Base-by-base conservation (phyloP, 2,797 vertebrate genomes). In the Clarias laeviceps region DNA sequence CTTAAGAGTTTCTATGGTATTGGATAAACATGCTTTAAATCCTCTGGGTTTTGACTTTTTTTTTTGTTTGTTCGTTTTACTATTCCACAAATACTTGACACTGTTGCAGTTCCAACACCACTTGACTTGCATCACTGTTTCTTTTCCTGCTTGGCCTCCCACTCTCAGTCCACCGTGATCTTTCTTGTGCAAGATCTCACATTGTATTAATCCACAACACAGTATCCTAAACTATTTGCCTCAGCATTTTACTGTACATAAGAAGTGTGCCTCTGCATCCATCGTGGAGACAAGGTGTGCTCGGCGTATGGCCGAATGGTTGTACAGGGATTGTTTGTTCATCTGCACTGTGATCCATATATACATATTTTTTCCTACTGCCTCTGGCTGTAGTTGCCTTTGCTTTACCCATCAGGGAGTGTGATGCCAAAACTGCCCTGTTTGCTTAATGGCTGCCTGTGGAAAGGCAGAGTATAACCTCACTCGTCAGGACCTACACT, bases 321-420 rank as follows among this genome's bases (percentile, higher is more conserved):
- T 88, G 77, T 70, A 50, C 80, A 68, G 85, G 69, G 54, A 86
- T 1, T 85, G 80, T 92, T 76, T 59, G 64, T 94, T 56, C 86
- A 73, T 89, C 97, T 96, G 97, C 97, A 98, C 97, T 99, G 98
- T 98, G 96, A 98, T 97, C 97, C 97, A 97, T 97, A 50, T 50
- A 12, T 50, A 50, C 94, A 89, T 76, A 15, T 37, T 57, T 40
- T 70, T 50, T 50, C 50, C 0, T 50, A 50, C 45, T 50, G 40
- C 57, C n/a, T 65, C 65, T 77, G 65, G 70, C 80, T 76, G 72
- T 78, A 57, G 54, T 85, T 50, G 54, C 57, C 29, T 85, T 78
- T n/a, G 56, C 54, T 86, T 82, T n/a, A 85, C 34, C 62, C 20
- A 14, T 32, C 87, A 76, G 95, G 94, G 96, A 96, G 96, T 98